phyloP scores from a whole-genome alignment of 2,113 vertebrate genomes.

The Myotis yumanensis region DNA sequence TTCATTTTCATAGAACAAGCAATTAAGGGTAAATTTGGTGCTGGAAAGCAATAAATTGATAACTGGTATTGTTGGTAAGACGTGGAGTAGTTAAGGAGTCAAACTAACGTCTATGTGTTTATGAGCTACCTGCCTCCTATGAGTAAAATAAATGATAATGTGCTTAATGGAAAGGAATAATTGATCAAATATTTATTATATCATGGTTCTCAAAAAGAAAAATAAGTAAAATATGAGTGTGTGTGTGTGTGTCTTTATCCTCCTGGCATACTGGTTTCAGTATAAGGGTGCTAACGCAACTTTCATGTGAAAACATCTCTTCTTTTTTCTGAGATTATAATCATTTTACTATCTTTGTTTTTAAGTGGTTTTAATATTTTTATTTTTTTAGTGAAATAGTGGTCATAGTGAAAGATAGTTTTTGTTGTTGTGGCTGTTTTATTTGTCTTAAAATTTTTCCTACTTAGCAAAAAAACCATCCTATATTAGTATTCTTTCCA shows the following conservation, averaged over 20 bases:
- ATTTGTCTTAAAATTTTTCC: not conserved
- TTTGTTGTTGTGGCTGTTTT: not conserved
- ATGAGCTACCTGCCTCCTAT: not conserved
- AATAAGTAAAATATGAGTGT: not conserved
- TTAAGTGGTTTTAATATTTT: not conserved
- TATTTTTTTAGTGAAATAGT: not conserved
- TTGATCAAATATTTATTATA: not conserved
- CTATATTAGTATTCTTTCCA: not conserved
- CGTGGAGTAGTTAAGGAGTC: not conserved
- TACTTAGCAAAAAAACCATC: not conserved
- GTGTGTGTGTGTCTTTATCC: not conserved
- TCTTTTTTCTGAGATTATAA: not conserved
- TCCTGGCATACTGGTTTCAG: no score
- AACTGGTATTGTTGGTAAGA: not conserved
- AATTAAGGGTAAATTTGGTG: not conserved
- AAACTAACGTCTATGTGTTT: not conserved
- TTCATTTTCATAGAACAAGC: not conserved
- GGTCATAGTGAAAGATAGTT: not conserved
- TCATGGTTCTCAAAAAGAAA: not conserved
- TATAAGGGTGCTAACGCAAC: not conserved
- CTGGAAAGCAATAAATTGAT: not conserved
- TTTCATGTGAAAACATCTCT: not conserved
- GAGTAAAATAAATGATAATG: not conserved
- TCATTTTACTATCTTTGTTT: not conserved
- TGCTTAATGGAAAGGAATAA: not conserved